phyloP scores from a whole-genome alignment of 2,888 invertebrate species.

The Dasysyrphus albostriatus region DNA sequence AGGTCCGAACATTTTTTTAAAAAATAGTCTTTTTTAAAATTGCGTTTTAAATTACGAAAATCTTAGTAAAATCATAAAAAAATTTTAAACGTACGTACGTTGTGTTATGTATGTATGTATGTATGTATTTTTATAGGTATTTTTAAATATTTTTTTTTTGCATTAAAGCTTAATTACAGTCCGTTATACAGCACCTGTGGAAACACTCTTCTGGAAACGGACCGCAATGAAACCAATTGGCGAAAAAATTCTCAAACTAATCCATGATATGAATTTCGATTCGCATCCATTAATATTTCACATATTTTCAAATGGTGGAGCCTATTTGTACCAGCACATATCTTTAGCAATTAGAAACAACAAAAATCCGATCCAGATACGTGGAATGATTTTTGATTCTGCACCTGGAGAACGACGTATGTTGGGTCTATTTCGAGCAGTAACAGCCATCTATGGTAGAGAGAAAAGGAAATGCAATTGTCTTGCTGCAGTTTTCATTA shows the following conservation, averaged over 20 bases:
- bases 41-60: too few relatives aligned
- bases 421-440: conserved; percentile 86
- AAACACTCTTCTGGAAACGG: conserved; percentile 87
- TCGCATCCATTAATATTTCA: conserved; percentile 90
- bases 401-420: conserved; percentile 87
- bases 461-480: conserved; percentile 85
- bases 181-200: conserved; percentile 88
- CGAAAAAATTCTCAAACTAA: conserved; percentile 87
- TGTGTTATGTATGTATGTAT: too few relatives aligned
- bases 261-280: conserved; percentile 88
- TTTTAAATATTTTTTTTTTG: conserved; percentile 2
- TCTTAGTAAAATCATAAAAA: too few relatives aligned
- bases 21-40: too few relatives aligned
- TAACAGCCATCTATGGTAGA: conserved; percentile 87
- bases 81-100: too few relatives aligned
- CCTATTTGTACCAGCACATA: conserved; percentile 88
- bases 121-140: too few relatives aligned
- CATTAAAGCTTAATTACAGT: conserved; percentile 88
- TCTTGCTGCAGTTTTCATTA: conserved; percentile 85
- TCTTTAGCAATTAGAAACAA: conserved; percentile 86
- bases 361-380: conserved; percentile 84
- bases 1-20: too few relatives aligned
- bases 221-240: conserved; percentile 87
- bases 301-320: conserved; percentile 91
- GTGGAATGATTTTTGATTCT: conserved; percentile 89